Conservation (phyloP, 2,888 invertebrate species). For the Pegoplata infirma region DNA sequence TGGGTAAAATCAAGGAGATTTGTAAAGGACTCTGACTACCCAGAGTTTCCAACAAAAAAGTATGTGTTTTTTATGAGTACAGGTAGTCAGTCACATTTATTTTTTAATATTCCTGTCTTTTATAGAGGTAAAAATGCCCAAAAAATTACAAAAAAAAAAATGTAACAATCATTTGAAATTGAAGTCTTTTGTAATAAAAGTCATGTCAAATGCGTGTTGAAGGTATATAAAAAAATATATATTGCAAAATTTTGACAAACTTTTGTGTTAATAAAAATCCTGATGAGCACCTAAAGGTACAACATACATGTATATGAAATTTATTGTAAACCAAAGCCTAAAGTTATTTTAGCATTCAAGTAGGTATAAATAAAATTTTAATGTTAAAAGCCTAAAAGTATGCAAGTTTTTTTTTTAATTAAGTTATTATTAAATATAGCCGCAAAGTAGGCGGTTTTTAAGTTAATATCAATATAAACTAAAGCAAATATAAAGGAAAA, state of each 20-base stretch:
- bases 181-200: constrained; percentile 62
- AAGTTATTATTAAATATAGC: neutral
- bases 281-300: constrained; percentile 38
- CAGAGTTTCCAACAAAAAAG: neutral
- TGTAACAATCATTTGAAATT: constrained; percentile 37
- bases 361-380: neutral
- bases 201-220: constrained; percentile 60
- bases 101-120: neutral
- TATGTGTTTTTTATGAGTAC: constrained; percentile 8
- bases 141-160: neutral
- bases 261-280: constrained; percentile 4
- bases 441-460: constrained; percentile 34
- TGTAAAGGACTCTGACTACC: no score
- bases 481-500: neutral
- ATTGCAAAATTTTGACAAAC: constrained; percentile 35
- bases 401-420: neutral
- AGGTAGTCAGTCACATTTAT: constrained; percentile 20
- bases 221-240: constrained; percentile 36
- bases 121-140: constrained; percentile 11
- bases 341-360: neutral
- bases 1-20: constrained; percentile 4
- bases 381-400: neutral
- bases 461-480: constrained; percentile 9
- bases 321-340: constrained; percentile 1
- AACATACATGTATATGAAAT: no score